These are phyloP conservation scores for Microcebus tavaratra DNA, from an alignment of 2,113 vertebrate species.

Conservation along the genomic window DNA sequence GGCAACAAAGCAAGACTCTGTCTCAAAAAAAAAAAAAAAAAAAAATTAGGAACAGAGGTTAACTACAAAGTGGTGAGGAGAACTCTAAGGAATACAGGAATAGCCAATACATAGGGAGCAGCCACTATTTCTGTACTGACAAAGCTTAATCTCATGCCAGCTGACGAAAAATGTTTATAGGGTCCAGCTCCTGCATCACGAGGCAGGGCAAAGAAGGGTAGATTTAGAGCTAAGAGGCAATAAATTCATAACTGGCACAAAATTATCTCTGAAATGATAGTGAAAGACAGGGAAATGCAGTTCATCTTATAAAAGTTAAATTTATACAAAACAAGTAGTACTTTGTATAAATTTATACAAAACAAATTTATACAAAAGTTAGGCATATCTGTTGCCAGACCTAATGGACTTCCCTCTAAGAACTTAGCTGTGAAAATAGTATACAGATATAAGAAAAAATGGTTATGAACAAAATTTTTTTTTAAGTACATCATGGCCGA, in stretches of 20 bases:
- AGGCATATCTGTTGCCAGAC: neutral
- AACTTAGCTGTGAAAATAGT: neutral
- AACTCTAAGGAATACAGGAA: neutral
- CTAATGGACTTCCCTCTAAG: neutral
- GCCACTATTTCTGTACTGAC: neutral
- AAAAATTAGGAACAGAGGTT: neutral
- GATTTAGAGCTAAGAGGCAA: neutral
- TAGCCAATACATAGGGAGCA: neutral
- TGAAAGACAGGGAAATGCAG: neutral
- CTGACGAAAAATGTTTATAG: neutral
- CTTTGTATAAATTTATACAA: neutral
- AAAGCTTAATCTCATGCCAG: neutral
- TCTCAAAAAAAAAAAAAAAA: too few species aligned
- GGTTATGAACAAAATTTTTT: neutral
- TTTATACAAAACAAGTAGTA: neutral
- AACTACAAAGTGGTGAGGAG: neutral
- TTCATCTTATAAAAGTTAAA: conserved; percentile 19
- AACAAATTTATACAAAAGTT: neutral
- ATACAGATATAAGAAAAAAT: neutral
- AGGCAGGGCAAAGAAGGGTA: neutral
- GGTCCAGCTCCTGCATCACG: neutral
- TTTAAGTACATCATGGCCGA: neutral
- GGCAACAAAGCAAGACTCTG: too few species aligned
- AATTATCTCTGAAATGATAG: conserved; percentile 21
- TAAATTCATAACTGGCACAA: neutral